phyloP scores from a whole-genome alignment of 2,113 vertebrate species.

The Carassius carassius region DNA sequence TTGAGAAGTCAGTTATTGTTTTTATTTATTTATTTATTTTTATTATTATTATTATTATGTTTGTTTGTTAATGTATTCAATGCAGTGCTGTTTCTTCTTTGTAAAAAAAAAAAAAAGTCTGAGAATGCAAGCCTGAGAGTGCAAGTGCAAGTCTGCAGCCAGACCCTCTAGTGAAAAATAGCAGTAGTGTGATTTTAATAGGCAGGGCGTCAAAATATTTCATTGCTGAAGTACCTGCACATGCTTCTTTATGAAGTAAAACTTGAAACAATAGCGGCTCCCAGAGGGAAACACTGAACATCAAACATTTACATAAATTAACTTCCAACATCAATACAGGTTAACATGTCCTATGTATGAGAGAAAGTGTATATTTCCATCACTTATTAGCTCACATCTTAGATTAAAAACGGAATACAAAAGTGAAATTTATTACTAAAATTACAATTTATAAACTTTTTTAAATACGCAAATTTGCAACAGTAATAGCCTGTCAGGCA shows the following conservation, averaged over 20 bases:
- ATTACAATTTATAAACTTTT: too few species aligned
- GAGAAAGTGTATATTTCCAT: background rate
- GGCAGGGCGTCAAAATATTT: background rate
- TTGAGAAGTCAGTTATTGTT: too few species aligned
- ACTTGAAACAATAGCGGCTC: conserved; percentile 46
- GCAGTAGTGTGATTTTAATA: conserved; percentile 8
- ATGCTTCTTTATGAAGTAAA: background rate
- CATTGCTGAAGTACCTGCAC: conserved; percentile 19
- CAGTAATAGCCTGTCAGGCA: background rate
- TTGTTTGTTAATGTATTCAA: too few species aligned
- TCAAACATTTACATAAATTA: background rate
- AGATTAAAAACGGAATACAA: too few species aligned
- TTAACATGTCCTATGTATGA: background rate
- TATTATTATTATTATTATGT: too few species aligned
- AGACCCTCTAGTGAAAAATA: too few species aligned
- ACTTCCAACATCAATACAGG: background rate
- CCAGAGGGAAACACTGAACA: conserved; percentile 40
- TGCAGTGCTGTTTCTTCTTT: too few species aligned
- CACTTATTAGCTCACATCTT: background rate
- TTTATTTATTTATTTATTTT: too few species aligned
- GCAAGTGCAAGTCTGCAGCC: too few species aligned
- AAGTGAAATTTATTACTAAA: too few species aligned
- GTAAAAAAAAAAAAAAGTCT: too few species aligned
- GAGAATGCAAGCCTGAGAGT: too few species aligned
- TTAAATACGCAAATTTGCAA: background rate